These are phyloP conservation scores for Ailuropoda melanoleuca DNA, from an alignment of 2,113 vertebrate genomes.

Conservation along the genomic window DNA sequence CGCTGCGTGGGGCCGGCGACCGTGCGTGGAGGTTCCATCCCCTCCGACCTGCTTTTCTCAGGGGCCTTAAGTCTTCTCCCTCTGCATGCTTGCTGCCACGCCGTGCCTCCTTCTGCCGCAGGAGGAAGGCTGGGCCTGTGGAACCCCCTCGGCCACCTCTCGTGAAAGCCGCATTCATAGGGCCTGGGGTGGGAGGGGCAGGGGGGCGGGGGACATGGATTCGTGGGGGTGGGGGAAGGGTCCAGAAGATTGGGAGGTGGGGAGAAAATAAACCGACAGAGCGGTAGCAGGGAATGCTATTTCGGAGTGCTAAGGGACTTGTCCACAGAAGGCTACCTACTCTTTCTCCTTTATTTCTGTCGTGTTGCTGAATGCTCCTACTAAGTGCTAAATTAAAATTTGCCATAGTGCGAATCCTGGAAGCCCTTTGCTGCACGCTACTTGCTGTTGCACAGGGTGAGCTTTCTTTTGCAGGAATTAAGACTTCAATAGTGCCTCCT, in stretches of 20 bases:
- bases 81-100: background rate
- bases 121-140: background rate
- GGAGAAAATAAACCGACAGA: background rate
- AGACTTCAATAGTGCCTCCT: slow-evolving; percentile 77
- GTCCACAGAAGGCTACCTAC: background rate
- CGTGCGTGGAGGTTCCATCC: accelerated
- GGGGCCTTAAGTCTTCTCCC: background rate
- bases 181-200: no score
- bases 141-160: background rate
- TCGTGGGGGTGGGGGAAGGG: background rate
- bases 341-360: slow-evolving; percentile 7
- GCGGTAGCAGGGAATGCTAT: slow-evolving; percentile 3
- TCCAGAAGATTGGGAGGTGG: background rate
- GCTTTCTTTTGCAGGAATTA: slow-evolving; percentile 72
- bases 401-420: slow-evolving; percentile 72
- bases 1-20: accelerated
- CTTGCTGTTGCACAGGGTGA: slow-evolving; percentile 72
- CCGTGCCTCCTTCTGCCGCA: background rate
- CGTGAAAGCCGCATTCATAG: background rate
- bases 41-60: background rate
- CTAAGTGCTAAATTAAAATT: slow-evolving; percentile 79
- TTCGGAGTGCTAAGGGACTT: slow-evolving; percentile 7
- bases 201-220: accelerated
- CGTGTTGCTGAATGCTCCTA: slow-evolving; percentile 64
- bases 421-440: slow-evolving; percentile 57